Evolutionary conservation across 23 tunicate genomes (phyloP), one percentile per base, ranked within the genome.

Genomic region (Aplidium turbinatum): DNA sequence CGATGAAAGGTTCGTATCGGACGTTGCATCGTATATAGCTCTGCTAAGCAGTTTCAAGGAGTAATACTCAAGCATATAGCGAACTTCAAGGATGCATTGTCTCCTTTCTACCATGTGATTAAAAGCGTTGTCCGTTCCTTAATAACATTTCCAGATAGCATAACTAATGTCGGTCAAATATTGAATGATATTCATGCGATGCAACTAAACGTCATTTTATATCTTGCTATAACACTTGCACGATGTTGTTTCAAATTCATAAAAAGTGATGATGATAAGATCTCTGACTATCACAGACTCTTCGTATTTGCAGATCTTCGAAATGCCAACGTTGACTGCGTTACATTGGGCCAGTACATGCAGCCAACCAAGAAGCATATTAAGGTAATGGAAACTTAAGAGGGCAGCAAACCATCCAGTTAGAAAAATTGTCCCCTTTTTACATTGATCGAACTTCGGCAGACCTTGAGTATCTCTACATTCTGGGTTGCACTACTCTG

Each of bases 341-440:
- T 95, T 6, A 95, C 99, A 21, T 60, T 95, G 40, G 99, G 99
- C 22, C 99, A 95, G 63, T 95, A 95, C 56, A 95, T 95, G 99
- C 99, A 95, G 75, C 99, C 99, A 5, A 95, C 99, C 13, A 95
- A 80, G 58, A 67, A 96, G 36, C 99, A 95, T 61, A 75, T 79
- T 62, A 95, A 95, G 81, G 98, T 66, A 66, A 31, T n/a, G n/a
- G n/a, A n/a, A n/a, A n/a, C n/a, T n/a, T n/a, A n/a, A n/a, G n/a
- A n/a, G n/a, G n/a, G n/a, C n/a, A n/a, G n/a, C n/a, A n/a, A n/a
- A n/a, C n/a, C n/a, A n/a, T n/a, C n/a, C n/a, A n/a, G n/a, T n/a
- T n/a, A n/a, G n/a, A n/a, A n/a, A n/a, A n/a, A n/a, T n/a, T n/a
- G n/a, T n/a, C n/a, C n/a, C n/a, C n/a, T n/a, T n/a, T n/a, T n/a